phyloP scores from a whole-genome alignment of 2,113 vertebrate species.

The Dascyllus trimaculatus region DNA sequence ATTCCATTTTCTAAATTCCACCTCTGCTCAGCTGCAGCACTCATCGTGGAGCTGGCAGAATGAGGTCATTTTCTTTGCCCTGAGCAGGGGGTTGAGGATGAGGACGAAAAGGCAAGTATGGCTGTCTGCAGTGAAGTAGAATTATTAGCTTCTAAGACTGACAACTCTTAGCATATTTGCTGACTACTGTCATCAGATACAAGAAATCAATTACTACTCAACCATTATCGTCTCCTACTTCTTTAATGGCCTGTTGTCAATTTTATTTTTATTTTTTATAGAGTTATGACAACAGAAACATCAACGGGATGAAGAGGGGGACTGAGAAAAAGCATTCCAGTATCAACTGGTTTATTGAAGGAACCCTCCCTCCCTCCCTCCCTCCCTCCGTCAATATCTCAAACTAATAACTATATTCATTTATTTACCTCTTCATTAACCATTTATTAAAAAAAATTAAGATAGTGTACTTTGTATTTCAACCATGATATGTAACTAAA shows the following conservation, averaged over 20 bases:
- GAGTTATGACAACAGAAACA: too few species aligned
- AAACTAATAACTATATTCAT: too few species aligned
- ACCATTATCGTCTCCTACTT: neutral
- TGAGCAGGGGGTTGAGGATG: neutral
- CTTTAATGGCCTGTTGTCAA: neutral
- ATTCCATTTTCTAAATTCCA: neutral
- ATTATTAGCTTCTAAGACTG: slow-evolving; percentile 33
- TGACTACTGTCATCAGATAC: slow-evolving; percentile 30
- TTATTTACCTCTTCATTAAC: too few species aligned
- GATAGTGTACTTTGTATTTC: too few species aligned
- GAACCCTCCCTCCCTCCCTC: too few species aligned
- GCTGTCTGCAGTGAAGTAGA: slow-evolving; percentile 15
- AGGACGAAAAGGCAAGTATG: neutral
- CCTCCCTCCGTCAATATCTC: too few species aligned
- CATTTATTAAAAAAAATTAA: too few species aligned
- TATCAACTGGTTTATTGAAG: too few species aligned
- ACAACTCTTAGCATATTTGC: neutral
- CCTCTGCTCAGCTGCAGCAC: slow-evolving; percentile 22
- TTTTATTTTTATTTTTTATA: neutral
- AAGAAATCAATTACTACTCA: slow-evolving; percentile 2
- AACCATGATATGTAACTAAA: too few species aligned
- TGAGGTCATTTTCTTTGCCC: slow-evolving; percentile 50
- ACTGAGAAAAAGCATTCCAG: too few species aligned
- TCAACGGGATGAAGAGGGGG: too few species aligned
- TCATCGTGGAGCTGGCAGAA: slow-evolving; percentile 55